Evolutionary conservation across 2,797 vertebrate genomes (phyloP).

Genomic region (Trichosurus vulpecula): DNA sequence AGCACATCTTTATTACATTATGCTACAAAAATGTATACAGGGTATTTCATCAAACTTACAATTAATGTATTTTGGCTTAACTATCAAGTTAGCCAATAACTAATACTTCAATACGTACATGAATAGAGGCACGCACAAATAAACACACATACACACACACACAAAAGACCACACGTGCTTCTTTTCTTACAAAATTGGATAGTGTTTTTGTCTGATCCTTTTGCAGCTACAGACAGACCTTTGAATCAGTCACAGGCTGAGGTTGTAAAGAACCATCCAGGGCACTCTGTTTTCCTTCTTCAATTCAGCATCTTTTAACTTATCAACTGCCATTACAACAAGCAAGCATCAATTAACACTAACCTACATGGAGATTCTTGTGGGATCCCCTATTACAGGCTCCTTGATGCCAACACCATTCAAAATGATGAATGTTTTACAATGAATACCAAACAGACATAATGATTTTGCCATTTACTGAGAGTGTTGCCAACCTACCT

Average conservation of each 20-base stretch:
- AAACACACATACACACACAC: not conserved
- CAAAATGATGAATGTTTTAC: conserved; percentile 79
- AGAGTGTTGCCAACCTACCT: conserved; percentile 82
- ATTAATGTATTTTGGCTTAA: conserved; percentile 50
- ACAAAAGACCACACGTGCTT: not conserved
- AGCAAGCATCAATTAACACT: conserved; percentile 82
- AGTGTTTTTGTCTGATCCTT: conserved; percentile 65
- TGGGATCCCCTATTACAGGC: conserved; percentile 73
- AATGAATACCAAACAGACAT: conserved; percentile 78
- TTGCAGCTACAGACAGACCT: conserved; percentile 38
- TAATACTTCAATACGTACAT: not conserved
- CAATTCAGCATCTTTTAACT: conserved; percentile 77
- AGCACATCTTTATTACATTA: not conserved
- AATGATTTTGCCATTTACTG: conserved; percentile 84
- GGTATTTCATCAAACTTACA: conserved; percentile 48
- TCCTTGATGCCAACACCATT: conserved; percentile 79
- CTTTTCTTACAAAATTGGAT: conserved; percentile 61
- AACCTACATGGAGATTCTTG: conserved; percentile 78
- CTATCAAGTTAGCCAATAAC: conserved; percentile 47
- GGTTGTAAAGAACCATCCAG: conserved; percentile 64
- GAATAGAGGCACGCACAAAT: not conserved
- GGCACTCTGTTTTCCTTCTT: conserved; percentile 74
- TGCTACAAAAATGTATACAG: not conserved
- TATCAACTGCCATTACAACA: conserved; percentile 74
- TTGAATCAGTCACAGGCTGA: conserved; percentile 61